Evolutionary conservation across 2,797 vertebrate species (phyloP), one percentile per base, ranked within the genome.

Genomic region (Sorex maritimensis): DNA sequence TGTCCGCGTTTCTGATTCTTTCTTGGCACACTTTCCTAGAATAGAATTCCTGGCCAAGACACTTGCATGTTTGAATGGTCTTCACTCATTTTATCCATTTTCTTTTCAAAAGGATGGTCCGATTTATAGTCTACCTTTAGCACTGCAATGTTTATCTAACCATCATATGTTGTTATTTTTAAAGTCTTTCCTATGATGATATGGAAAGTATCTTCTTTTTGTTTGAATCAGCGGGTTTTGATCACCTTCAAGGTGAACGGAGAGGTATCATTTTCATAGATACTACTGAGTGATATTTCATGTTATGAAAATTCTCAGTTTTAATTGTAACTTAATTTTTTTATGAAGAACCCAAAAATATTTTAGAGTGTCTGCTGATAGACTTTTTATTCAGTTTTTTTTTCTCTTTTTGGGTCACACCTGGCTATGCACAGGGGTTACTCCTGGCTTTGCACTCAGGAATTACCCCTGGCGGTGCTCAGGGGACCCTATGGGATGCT

Each of bases 1-100:
- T 93, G 79, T 95, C 78, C 72, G 91, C n/a, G 73, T 89, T 95
- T 93, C 63, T 94, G 75, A 85, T 89, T 89, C 92, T 95, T 97
- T 92, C 91, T 95, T 95, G 95, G 96, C 94, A 77, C 55, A 55
- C 49, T 85, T 92, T 94, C 63, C 63, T 85, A 80, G 82, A 95
- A 58, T 86, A 74, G 73, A 82, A 85, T 88, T 95, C 81, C 58
- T 92, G 84, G 85, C 92, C 91, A 91, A 75, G 91, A 21, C 41
- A 19, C 69, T 23, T 75, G 86, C 71, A 58, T 91, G n/a, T 80
- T 91, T 91, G 84, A 94, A 92, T 65, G 68, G 38, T 95, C 94
- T 96, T 38, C 44, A 93, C 92, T 93, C 49, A 90, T 86, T 86
- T 91, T 82, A 82, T 73, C 52, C 28, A 85, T 93, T 91, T 93